Base-by-base conservation (phyloP, 2,113 vertebrate genomes). In the Mormyrus lacerda region DNA sequence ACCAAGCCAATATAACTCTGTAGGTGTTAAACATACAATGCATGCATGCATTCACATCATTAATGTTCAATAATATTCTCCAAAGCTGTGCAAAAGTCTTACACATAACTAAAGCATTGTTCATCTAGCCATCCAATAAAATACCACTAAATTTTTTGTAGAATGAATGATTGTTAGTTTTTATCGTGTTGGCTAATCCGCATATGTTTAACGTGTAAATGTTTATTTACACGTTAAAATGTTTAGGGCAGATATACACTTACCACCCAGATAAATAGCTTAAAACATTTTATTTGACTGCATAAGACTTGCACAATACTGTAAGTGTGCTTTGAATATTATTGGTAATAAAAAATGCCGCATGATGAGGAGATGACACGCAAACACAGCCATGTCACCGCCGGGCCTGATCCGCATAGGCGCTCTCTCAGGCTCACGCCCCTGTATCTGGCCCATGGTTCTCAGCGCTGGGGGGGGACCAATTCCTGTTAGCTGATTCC, bases 51-150 rank as follows among this genome's bases (percentile, higher is more conserved):
- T 85, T 88, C 55, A 85, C 79, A 85, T 31, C 48, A 47, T 21
- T 58, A 65, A 88, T 58, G 51, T 39, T 73, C 58, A 90, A 85
- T 90, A 88, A 90, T 90, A 90, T 90, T 85, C 87, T 27, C 19
- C 61, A 65, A n/a, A 10, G n/a, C 61, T 65, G n/a, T 65, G 55
- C 24, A 61, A 65, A 27, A 27, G n/a, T 9, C n/a, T 65, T 61
- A 61, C 21, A 61, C 21, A 61, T 6, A n/a, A 61, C 7, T n/a
- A n/a, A n/a, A n/a, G 3, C 55, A n/a, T 7, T 58, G 21, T 58
- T 58, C 24, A n/a, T 61, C 61, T 65, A 65, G 61, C 61, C 61
- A 61, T 61, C 58, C 24, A n/a, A n/a, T 24, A 65, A 27, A n/a
- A 65, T 27, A 31, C 24, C n/a, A 11, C 24, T 0, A 11, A 27